Percentiles rank a stretch among this genome's conserved stretches.
Evolutionary conservation across 2,797 vertebrate genomes (phyloP).

Genomic region (Enteromius fasciolatus): DNA sequence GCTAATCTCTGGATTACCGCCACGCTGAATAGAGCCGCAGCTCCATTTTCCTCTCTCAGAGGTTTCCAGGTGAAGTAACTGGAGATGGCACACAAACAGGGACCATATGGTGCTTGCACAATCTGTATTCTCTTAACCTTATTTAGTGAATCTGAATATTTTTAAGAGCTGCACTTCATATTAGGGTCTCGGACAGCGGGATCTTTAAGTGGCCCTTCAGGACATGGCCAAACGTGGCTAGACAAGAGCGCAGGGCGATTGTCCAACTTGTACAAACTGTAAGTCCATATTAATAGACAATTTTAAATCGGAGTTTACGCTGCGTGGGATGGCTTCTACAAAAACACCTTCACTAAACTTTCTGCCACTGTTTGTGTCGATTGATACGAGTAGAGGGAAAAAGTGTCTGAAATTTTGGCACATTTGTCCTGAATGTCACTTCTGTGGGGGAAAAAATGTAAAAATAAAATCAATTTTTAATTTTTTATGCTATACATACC

Average conservation of each 20-base stretch:
- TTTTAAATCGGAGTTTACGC: neutral
- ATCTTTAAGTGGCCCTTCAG: neutral
- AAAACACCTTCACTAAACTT: too few species aligned
- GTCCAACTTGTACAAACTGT: too few species aligned
- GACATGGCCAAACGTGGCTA: neutral
- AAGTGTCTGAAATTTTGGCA: too few species aligned
- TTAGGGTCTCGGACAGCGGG: neutral
- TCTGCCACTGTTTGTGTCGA: neutral
- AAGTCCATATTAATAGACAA: neutral
- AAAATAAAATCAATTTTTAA: neutral
- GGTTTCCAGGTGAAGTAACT: slow-evolving; percentile 33
- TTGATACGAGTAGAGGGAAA: neutral
- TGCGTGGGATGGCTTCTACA: neutral
- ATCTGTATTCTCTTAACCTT: slow-evolving; percentile 9
- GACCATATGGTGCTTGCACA: slow-evolving; percentile 21
- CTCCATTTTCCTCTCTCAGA: slow-evolving; percentile 47
- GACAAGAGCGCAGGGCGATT: neutral
- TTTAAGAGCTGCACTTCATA: neutral
- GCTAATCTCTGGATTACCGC: slow-evolving; percentile 53
- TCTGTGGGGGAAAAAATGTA: too few species aligned
- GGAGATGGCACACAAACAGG: slow-evolving; percentile 26
- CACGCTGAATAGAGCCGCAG: slow-evolving; percentile 17
- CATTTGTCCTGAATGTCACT: neutral
- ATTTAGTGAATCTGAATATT: neutral
- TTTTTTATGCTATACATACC: neutral